A percentile compares a stretch with the other conserved stretches of the same genome.
Evolutionary conservation across 2,113 vertebrate genomes (phyloP).

Genomic region (Machaerirhynchus nigripectus): DNA sequence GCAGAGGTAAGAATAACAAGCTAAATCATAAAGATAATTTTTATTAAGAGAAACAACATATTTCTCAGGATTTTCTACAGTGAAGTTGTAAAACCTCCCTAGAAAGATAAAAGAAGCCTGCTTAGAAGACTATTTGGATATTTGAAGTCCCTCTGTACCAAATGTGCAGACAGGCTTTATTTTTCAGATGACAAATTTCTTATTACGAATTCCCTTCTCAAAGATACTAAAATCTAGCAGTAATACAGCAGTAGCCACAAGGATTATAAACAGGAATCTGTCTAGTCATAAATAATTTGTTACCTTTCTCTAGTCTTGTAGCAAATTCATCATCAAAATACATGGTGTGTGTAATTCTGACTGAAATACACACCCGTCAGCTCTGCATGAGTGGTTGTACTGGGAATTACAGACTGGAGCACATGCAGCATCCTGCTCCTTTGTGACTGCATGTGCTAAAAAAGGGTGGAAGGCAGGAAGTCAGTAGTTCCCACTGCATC

Average conservation of each 20-base stretch:
- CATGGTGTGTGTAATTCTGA: background rate
- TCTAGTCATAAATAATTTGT: background rate
- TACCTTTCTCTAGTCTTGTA: background rate
- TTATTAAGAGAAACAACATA: background rate
- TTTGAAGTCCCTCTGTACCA: background rate
- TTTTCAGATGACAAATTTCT: background rate
- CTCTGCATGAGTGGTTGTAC: background rate
- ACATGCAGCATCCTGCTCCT: background rate
- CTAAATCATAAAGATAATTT: background rate
- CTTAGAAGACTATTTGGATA: background rate
- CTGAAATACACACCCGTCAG: rapidly evolving
- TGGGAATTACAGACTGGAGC: background rate
- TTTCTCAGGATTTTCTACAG: background rate
- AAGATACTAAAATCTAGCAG: background rate
- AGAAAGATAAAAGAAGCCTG: background rate
- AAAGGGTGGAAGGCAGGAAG: background rate
- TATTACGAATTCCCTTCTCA: background rate
- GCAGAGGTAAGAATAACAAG: background rate
- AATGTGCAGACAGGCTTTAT: background rate
- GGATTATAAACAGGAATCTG: background rate
- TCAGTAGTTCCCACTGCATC: background rate
- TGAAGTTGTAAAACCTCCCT: background rate
- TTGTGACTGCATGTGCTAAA: background rate
- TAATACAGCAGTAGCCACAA: background rate
- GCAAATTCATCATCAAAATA: background rate